A percentile compares a stretch with the other conserved stretches of the same genome.
phyloP scores from a whole-genome alignment of 2,113 vertebrate genomes.

The Pipra filicauda region DNA sequence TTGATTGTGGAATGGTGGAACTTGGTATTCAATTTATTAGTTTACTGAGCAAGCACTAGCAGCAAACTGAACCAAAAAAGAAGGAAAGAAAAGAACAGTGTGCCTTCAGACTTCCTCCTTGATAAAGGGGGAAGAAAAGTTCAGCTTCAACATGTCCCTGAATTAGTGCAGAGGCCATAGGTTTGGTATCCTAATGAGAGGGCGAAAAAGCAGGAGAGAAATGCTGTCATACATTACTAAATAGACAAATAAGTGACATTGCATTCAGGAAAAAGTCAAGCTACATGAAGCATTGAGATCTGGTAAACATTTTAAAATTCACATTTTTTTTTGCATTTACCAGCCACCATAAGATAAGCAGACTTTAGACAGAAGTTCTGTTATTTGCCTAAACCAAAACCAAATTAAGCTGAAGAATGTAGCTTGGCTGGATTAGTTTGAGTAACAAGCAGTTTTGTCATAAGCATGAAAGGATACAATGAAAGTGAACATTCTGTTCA shows the following conservation, averaged over 20 bases:
- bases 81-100: not conserved
- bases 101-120: not conserved
- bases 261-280: not conserved
- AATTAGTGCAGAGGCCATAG: not conserved
- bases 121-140: not conserved
- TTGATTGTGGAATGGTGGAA: not conserved
- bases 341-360: not conserved
- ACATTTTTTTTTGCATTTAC: not conserved
- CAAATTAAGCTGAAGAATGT: not conserved
- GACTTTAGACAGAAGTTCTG: not conserved
- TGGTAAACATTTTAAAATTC: not conserved
- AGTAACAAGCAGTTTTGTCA: not conserved
- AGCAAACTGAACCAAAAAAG: not conserved
- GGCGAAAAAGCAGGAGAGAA: not conserved
- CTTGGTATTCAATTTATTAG: not conserved
- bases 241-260: not conserved
- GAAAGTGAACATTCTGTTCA: not conserved
- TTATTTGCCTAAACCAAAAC: not conserved
- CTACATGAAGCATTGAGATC: not conserved
- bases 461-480: not conserved
- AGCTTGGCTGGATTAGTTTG: not conserved
- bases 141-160: constrained; percentile 21
- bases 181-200: not conserved
- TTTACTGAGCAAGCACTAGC: not conserved
- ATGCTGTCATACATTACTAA: not conserved